Percentiles rank a stretch among this genome's conserved stretches.
phyloP scores from a whole-genome alignment of 1,140 invertebrate genomes.

The Drosophila nasuta region DNA sequence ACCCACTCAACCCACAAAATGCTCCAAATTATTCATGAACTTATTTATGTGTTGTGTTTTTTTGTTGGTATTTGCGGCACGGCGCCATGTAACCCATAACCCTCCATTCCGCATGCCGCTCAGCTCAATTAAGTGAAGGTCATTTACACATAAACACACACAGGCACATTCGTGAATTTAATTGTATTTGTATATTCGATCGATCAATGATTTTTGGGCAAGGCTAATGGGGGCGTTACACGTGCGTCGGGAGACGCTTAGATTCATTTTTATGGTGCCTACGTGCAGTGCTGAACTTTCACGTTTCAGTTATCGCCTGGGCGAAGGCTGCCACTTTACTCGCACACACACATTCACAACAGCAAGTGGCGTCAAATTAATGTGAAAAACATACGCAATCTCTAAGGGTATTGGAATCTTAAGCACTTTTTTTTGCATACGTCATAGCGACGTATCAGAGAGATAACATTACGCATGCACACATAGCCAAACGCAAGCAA shows the following conservation, averaged over 20 bases:
- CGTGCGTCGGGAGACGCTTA: conserved; percentile 62
- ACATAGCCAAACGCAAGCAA: neutral
- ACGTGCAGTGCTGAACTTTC: conserved; percentile 60
- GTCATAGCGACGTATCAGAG: conserved; percentile 17
- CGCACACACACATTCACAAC: conserved; percentile 16
- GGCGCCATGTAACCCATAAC: conserved; percentile 47
- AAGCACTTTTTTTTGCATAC: conserved; percentile 8
- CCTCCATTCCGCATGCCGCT: conserved; percentile 47
- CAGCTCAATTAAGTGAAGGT: conserved; percentile 72
- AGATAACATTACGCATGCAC: conserved; percentile 13
- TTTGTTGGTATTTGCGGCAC: neutral
- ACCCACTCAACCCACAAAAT: conserved; percentile 36
- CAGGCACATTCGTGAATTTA: neutral
- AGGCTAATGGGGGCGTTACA: conserved; percentile 67
- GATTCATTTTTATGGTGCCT: conserved; percentile 66
- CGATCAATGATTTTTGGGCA: conserved; percentile 48
- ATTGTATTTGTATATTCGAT: conserved; percentile 1
- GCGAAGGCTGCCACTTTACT: conserved; percentile 54
- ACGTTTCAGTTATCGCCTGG: conserved; percentile 59
- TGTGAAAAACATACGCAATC: too few species aligned
- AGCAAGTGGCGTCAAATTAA: neutral
- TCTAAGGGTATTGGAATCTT: conserved; percentile 1
- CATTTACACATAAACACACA: conserved; percentile 38
- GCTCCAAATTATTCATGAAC: conserved; percentile 42
- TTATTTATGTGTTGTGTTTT: conserved; percentile 9